phyloP scores from a whole-genome alignment of 2,888 invertebrate genomes.

The Tipula helvola region DNA sequence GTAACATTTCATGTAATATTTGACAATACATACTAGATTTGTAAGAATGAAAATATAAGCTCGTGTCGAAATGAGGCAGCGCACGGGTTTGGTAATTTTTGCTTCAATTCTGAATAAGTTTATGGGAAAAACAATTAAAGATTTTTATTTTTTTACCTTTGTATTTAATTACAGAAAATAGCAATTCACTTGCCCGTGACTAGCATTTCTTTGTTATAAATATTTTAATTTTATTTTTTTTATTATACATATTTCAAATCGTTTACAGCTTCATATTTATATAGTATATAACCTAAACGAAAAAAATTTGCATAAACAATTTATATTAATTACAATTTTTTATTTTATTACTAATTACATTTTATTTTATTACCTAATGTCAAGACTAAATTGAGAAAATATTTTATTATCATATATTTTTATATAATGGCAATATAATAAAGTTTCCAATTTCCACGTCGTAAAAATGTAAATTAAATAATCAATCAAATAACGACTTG shows the following conservation, averaged over 20 bases:
- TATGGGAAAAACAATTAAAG: background rate
- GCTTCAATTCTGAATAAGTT: no score
- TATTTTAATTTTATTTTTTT: background rate
- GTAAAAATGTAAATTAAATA: background rate
- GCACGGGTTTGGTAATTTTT: no score
- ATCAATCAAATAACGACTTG: background rate
- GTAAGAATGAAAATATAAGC: no score
- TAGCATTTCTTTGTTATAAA: constrained; percentile 4
- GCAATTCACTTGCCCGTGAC: background rate
- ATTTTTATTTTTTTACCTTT: background rate
- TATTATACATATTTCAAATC: background rate
- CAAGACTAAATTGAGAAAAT: background rate
- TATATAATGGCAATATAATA: background rate
- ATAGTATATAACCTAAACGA: background rate
- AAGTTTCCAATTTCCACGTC: background rate
- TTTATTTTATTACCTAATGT: background rate
- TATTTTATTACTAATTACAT: background rate
- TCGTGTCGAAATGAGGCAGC: no score
- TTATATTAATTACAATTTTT: background rate
- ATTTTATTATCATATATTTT: background rate
- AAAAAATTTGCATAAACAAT: background rate
- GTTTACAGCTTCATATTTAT: background rate
- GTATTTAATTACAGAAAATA: background rate
- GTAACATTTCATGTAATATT: no score
- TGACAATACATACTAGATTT: no score